phyloP scores from a whole-genome alignment of 2,888 invertebrate species.

The Eustalomyia histrio region DNA sequence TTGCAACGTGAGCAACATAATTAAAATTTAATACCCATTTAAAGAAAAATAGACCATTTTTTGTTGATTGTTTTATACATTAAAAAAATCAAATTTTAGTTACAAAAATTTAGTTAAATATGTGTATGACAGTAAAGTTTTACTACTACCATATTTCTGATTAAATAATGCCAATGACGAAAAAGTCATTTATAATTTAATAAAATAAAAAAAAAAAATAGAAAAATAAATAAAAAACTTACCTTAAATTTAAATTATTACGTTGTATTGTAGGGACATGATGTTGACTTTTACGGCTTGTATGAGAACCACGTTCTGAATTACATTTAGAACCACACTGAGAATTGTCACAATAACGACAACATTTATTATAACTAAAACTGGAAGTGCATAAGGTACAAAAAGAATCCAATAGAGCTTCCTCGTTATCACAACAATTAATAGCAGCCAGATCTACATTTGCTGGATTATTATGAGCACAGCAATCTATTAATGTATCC shows the following conservation, averaged over 20 bases:
- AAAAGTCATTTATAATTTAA: slow-evolving; percentile 18
- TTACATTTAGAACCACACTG: slow-evolving; percentile 78
- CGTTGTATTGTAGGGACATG: slow-evolving; percentile 10
- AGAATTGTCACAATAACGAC: slow-evolving; percentile 77
- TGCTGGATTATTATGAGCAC: slow-evolving; percentile 37
- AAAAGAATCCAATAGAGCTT: slow-evolving; percentile 76
- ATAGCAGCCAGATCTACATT: slow-evolving; percentile 20
- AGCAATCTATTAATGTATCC: slow-evolving; percentile 67
- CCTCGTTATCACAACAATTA: slow-evolving; percentile 65
- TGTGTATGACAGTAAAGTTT: slow-evolving; percentile 16
- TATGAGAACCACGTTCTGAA: slow-evolving; percentile 72
- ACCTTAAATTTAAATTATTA: slow-evolving; percentile 44
- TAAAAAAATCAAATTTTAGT: slow-evolving; percentile 17
- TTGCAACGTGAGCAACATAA: slow-evolving; percentile 85
- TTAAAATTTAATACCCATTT: slow-evolving; percentile 8
- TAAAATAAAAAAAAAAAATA: slow-evolving; percentile 21
- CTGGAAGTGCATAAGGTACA: slow-evolving; percentile 79
- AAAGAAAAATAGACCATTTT: slow-evolving; percentile 43
- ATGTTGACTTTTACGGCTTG: slow-evolving; percentile 67
- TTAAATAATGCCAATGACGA: too few relatives aligned
- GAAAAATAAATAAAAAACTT: slow-evolving; percentile 39
- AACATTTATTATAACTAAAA: slow-evolving; percentile 79
- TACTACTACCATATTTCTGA: not conserved
- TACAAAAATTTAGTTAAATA: slow-evolving; percentile 26
- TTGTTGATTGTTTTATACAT: slow-evolving; percentile 57